A percentile compares a stretch with the other conserved stretches of the same genome.
Evolutionary conservation across 2,113 vertebrate genomes (phyloP).

Genomic region (Rhinopomastus cyanomelas): DNA sequence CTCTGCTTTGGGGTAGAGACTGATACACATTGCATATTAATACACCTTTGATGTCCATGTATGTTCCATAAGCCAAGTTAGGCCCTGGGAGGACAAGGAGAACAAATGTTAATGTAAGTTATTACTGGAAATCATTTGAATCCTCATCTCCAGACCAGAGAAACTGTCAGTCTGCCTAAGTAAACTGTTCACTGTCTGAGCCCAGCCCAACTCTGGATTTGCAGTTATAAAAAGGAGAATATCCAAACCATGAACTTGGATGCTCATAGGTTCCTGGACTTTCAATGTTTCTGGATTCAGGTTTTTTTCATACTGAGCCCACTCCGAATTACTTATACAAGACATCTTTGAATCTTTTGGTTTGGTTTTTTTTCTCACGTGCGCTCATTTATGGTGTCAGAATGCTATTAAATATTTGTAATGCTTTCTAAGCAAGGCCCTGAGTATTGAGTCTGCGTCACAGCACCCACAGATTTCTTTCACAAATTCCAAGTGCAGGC

Average conservation of each 20-base stretch:
- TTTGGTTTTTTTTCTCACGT: neutral
- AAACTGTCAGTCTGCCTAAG: conserved; percentile 10
- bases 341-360: neutral
- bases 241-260: neutral
- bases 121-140: conserved; percentile 16
- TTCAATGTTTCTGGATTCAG: neutral
- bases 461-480: neutral
- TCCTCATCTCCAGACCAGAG: conserved; percentile 2
- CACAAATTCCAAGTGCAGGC: neutral
- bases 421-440: neutral
- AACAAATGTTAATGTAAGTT: conserved; percentile 17
- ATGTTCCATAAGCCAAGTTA: neutral
- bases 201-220: neutral
- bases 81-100: neutral
- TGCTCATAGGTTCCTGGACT: neutral
- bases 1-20: neutral
- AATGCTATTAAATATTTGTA: neutral
- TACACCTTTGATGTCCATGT: neutral
- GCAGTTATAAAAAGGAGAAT: neutral
- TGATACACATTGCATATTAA: neutral
- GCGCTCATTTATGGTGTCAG: neutral
- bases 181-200: neutral
- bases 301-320: neutral
- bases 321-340: neutral
- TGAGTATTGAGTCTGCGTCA: neutral